Percentiles rank a stretch among this genome's conserved stretches.
phyloP scores from a whole-genome alignment of 2,888 invertebrate genomes.

The Dicycla oo region DNA sequence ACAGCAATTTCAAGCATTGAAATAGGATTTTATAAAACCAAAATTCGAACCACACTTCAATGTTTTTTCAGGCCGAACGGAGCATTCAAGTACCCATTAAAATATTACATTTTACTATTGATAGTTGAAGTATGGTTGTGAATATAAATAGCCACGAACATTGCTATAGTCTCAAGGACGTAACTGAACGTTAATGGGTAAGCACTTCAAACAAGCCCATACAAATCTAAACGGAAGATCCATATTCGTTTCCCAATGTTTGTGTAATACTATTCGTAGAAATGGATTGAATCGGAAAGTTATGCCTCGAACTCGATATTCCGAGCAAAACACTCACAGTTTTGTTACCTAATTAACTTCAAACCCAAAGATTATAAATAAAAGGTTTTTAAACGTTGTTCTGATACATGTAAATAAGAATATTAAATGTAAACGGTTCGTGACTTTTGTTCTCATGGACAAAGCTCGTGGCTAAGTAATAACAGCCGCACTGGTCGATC shows the following conservation, averaged over 20 bases:
- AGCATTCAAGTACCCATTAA: slow-evolving; percentile 50
- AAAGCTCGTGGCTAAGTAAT: too few relatives aligned
- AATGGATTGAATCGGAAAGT: slow-evolving; percentile 40
- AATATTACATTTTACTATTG: slow-evolving; percentile 58
- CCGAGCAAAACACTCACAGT: slow-evolving; percentile 29
- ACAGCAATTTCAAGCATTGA: slow-evolving; percentile 2
- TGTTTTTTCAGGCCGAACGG: slow-evolving; percentile 39
- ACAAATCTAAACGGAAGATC: slow-evolving; percentile 61
- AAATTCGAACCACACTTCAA: slow-evolving; percentile 7
- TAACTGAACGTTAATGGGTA: slow-evolving; percentile 61
- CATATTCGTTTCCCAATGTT: slow-evolving; percentile 61
- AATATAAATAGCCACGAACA: slow-evolving; percentile 65
- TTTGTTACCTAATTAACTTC: slow-evolving; percentile 3
- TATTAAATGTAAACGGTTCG: slow-evolving; percentile 11
- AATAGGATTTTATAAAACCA: slow-evolving; percentile 1
- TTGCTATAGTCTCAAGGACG: slow-evolving; percentile 66
- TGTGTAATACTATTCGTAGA: slow-evolving; percentile 59
- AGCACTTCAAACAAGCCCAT: slow-evolving; percentile 66
- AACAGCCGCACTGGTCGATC: too few relatives aligned
- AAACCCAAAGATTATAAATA: slow-evolving; percentile 15
- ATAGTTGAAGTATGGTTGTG: slow-evolving; percentile 62
- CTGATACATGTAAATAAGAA: slow-evolving; percentile 16
- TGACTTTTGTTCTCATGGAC: slow-evolving; percentile 24
- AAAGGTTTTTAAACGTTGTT: slow-evolving; percentile 9
- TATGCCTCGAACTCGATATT: slow-evolving; percentile 23